Conservation (phyloP, 2,113 vertebrate genomes). For the Epinephelus cyanopodus region DNA sequence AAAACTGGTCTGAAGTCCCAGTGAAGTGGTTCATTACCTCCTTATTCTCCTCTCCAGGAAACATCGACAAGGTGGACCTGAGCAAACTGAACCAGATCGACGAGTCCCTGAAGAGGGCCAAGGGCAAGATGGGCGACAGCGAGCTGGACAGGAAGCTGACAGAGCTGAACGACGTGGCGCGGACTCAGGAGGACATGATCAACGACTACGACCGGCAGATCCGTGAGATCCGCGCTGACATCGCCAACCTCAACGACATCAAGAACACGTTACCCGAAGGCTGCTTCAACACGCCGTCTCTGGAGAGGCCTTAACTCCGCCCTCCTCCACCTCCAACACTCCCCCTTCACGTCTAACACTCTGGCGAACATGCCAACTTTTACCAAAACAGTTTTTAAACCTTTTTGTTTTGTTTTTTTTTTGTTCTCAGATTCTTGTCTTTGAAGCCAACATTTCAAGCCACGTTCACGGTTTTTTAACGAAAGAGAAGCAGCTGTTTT, state of each 20-base stretch:
- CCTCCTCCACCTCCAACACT: conserved; percentile 31
- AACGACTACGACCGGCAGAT: conserved; percentile 93
- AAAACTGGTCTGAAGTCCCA: no score
- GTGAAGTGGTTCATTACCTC: not conserved
- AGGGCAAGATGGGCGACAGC: conserved; percentile 89
- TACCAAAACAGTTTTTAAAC: conserved; percentile 84
- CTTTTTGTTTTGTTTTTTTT: not conserved
- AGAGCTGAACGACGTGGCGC: conserved; percentile 90
- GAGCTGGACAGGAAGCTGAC: conserved; percentile 92
- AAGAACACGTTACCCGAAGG: conserved; percentile 93
- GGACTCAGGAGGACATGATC: conserved; percentile 92
- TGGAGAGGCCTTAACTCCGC: conserved; percentile 88
- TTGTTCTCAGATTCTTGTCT: conserved; percentile 46
- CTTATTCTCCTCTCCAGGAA: conserved; percentile 81
- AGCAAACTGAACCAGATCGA: conserved; percentile 94
- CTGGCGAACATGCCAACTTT: conserved; percentile 81
- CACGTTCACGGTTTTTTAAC: conserved; percentile 33
- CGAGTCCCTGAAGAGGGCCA: conserved; percentile 89
- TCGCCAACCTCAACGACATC: conserved; percentile 96
- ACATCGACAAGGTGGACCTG: conserved; percentile 95
- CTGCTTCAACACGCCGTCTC: conserved; percentile 96
- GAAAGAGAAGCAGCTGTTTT: conserved; percentile 55
- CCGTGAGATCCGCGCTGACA: conserved; percentile 92
- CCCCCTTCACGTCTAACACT: conserved; percentile 62
- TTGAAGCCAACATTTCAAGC: conserved; percentile 55